Conservation (phyloP, 2,797 vertebrate genomes). For the Peromyscus attwateri region DNA sequence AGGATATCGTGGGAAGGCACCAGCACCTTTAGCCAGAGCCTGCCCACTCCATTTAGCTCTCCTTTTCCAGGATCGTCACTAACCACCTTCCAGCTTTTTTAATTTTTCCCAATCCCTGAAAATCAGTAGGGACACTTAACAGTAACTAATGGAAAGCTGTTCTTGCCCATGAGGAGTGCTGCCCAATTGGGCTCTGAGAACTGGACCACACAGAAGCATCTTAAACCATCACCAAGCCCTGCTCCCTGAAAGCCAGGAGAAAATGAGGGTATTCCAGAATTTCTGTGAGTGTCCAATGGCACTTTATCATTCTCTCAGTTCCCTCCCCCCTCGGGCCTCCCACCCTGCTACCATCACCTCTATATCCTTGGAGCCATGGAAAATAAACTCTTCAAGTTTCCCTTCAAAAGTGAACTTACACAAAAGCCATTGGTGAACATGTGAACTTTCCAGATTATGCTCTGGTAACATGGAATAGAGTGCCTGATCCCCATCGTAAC, state of each 20-base stretch:
- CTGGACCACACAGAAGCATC: not conserved
- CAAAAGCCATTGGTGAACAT: not conserved
- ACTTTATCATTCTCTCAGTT: rapidly evolving
- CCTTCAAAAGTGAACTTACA: not conserved
- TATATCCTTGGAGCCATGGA: not conserved
- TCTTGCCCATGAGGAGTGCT: not conserved
- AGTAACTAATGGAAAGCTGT: not conserved
- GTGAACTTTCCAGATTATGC: not conserved
- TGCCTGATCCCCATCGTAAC: too few species aligned
- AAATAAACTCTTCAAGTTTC: not conserved
- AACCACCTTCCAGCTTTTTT: not conserved
- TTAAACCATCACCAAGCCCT: not conserved
- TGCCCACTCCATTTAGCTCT: too few species aligned
- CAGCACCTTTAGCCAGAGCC: not conserved
- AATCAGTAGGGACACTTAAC: not conserved
- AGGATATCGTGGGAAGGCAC: rapidly evolving
- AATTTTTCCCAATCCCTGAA: not conserved
- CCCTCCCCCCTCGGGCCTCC: not conserved
- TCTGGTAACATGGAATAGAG: not conserved
- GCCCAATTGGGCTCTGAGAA: not conserved
- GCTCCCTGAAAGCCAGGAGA: not conserved
- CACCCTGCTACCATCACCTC: not conserved
- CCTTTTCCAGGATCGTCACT: not conserved
- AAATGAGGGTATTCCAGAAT: not conserved
- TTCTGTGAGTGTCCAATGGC: not conserved